These are phyloP conservation scores for Pantherophis alleghaniensis DNA, from an alignment of 2,797 vertebrate species.

Conservation along the genomic window DNA sequence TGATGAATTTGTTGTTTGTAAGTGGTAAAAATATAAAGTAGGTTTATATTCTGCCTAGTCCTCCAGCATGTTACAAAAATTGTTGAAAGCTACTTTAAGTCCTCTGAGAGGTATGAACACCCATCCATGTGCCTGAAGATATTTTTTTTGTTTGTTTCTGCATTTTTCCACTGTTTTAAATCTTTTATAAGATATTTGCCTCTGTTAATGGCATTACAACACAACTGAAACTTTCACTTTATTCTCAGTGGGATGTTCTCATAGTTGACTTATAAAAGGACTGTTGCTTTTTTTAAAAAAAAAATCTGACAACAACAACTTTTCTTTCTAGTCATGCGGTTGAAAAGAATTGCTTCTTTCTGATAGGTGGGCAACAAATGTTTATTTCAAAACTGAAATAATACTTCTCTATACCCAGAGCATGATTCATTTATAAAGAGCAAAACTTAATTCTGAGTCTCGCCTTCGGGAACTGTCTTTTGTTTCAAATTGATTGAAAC, in stretches of 20 bases:
- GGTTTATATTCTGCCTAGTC: neutral
- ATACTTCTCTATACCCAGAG: slow-evolving; percentile 52
- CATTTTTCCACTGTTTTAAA: slow-evolving; percentile 6
- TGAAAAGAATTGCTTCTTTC: slow-evolving; percentile 40
- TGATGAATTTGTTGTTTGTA: neutral
- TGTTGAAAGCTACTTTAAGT: neutral
- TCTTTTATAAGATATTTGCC: slow-evolving; percentile 41
- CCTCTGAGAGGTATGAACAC: neutral
- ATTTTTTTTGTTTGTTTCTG: slow-evolving; percentile 26
- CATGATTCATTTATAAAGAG: slow-evolving; percentile 26
- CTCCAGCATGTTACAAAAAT: neutral
- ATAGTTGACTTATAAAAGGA: slow-evolving; percentile 40
- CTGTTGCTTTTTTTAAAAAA: slow-evolving; percentile 37
- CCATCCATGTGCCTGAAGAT: neutral
- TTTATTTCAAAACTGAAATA: slow-evolving; percentile 52
- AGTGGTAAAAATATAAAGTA: neutral
- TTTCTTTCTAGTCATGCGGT: slow-evolving; percentile 27
- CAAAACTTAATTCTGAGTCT: slow-evolving; percentile 2
- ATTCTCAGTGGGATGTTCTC: slow-evolving; percentile 51
- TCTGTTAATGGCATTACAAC: slow-evolving; percentile 36
- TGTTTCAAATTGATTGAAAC: neutral
- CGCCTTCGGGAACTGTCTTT: neutral
- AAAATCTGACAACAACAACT: slow-evolving; percentile 57
- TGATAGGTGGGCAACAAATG: slow-evolving; percentile 48
- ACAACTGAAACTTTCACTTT: slow-evolving; percentile 55